Base-by-base conservation (phyloP, 2,888 invertebrate species). In the Metopia argyrocephala region DNA sequence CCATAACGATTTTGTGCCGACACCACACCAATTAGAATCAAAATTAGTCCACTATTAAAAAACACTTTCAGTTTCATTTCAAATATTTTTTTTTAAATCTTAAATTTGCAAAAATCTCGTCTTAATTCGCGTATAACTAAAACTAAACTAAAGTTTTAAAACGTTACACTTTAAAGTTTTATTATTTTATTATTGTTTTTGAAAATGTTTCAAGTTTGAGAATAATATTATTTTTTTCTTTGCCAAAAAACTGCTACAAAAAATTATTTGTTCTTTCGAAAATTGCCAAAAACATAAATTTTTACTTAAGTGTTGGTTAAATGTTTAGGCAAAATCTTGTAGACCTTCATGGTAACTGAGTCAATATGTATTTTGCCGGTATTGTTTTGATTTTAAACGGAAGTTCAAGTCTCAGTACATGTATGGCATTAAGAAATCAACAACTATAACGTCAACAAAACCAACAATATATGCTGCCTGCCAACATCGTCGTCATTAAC, bases 341-440 rank as follows among this genome's bases (percentile, higher is more conserved):
- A 76, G 80, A 78, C 80, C 80, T 81, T 81, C 78, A 78, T 56
- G 78, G 54, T 64, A 31, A 31, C 15, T 74, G 59, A 69, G 38
- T 65, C 25, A 65, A 20, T 66, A 12, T 62, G 27, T 52, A 38
- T 62, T 66, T 6, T 59, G 28, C 21, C 52, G 15, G 38, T 4
- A 61, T 50, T 64, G 50, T 50, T 48, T 12, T 27, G 20, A 31
- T 54, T 45, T 21, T 59, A n/a, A 69, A 46, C 25, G 45, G 45
- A 46, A 50, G 68, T 68, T 54, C 20, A 31, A 57, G 5, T 7
- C 9, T 61, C 9, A 15, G 38, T 38, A 38, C 38, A 15, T 12
- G 38, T n/a, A n/a, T n/a, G n/a, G n/a, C n/a, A n/a, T n/a, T n/a
- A n/a, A n/a, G n/a, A n/a, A n/a, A n/a, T n/a, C 31, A 31, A 31